Base-by-base conservation (phyloP, 2,797 vertebrate genomes). In the Setipinna tenuifilis region DNA sequence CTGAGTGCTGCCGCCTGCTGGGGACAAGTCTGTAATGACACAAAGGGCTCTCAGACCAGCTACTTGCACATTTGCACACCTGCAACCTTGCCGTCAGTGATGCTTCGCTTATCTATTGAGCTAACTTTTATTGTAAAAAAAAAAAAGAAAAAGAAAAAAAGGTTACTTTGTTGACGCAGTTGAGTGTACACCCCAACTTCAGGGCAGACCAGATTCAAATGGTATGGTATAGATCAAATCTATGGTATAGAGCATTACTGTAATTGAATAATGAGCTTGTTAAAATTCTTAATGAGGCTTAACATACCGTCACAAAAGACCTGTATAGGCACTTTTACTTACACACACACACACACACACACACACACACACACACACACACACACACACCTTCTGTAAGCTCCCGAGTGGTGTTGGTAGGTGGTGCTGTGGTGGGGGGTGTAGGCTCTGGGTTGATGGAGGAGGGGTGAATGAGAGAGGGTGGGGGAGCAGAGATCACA, bases 361-460 rank as follows among this genome's bases (percentile, higher is more conserved):
- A 41, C 17, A 75, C 68, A 75, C 68, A 75, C 68, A 75, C 31
- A 75, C 68, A 75, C 68, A 41, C 68, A 41, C 28, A 75, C 28
- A 78, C 28, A 75, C 68, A 41, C 19, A n/a, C 71, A 96, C 95
- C 95, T 89, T 96, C 94, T 83, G 86, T 87, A 35, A 89, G 57
- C 46, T 90, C 87, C 86, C 89, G 92, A 90, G 84, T 91, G 89
- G 90, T 88, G 89, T 94, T 95, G 57, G 92, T 86, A 61, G 84
- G 83, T 0, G 59, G 84, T 59, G 65, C 81, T 61, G 85, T 5
- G 35, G 85, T 21, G 14, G 78, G 78, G 62, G 81, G 82, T 10
- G 48, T 81, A 28, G 78, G 48, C 17, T 88, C 84, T 83, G 81
- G 78, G 11, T 88, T 84, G 65, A 41, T 46, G 71, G 80, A 89